Conservation (phyloP, 2,113 vertebrate genomes). For the Tiliqua scincoides region DNA sequence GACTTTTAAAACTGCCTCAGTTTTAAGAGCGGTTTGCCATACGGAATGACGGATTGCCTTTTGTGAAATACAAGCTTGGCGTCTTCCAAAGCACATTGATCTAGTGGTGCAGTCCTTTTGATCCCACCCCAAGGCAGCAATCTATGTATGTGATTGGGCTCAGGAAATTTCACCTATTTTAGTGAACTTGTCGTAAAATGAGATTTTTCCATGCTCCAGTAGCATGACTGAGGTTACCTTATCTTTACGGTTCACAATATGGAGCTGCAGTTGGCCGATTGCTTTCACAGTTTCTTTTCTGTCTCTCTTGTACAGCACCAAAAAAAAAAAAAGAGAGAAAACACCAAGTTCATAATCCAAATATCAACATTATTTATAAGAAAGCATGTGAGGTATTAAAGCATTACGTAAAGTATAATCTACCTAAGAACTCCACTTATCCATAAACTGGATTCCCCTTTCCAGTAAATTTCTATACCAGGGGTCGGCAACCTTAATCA, state of each 20-base stretch:
- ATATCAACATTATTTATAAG: neutral
- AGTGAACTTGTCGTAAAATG: neutral
- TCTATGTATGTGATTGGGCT: neutral
- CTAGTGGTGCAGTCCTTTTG: neutral
- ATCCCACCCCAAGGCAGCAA: neutral
- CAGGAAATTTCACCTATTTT: neutral
- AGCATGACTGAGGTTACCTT: constrained; percentile 73
- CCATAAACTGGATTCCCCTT: no score
- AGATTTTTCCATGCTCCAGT: neutral
- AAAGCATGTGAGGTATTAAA: neutral
- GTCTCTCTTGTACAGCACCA: constrained; percentile 67
- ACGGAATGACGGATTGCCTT: neutral
- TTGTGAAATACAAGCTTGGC: neutral
- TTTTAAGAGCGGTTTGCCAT: no score
- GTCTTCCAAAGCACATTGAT: no score
- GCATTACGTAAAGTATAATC: neutral
- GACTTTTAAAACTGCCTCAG: no score
- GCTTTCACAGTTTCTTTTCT: constrained; percentile 83
- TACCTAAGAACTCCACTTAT: no score
- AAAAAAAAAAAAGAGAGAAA: constrained; percentile 47
- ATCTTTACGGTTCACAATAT: constrained; percentile 80
- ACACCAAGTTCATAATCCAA: constrained; percentile 10
- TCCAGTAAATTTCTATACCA: no score
- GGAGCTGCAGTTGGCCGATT: constrained; percentile 79
- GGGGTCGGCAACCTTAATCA: no score